Conservation (phyloP, 2,113 vertebrate genomes). For the Phoenicopterus ruber region DNA sequence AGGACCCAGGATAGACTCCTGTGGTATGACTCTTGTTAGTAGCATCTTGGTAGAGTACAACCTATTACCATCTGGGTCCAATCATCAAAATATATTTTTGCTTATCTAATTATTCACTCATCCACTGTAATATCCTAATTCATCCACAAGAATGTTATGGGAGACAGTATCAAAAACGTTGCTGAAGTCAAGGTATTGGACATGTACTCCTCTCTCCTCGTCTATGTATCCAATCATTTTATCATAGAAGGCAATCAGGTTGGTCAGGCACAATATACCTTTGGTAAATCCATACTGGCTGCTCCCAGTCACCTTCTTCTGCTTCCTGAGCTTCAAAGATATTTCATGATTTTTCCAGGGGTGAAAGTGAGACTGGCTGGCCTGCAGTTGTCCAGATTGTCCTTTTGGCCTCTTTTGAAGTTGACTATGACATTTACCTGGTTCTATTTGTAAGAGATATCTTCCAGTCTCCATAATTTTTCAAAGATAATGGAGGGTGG, state of each 20-base stretch:
- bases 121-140: not conserved
- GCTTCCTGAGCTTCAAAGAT: not conserved
- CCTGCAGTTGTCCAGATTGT: not conserved
- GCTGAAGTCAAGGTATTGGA: not conserved
- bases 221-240: not conserved
- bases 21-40: not conserved
- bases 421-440: not conserved
- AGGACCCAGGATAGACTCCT: not conserved
- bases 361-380: not conserved
- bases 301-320: accelerated
- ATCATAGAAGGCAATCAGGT: not conserved
- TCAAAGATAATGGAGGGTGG: not conserved
- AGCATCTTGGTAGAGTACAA: not conserved
- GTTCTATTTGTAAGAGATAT: not conserved
- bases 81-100: not conserved
- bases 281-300: not conserved
- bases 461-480: not conserved
- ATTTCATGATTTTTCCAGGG: not conserved
- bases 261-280: not conserved
- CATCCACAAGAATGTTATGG: not conserved
- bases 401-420: not conserved
- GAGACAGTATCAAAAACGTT: not conserved
- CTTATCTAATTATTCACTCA: not conserved
- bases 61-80: not conserved
- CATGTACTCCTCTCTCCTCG: not conserved